Evolutionary conservation across 2,113 vertebrate genomes (phyloP).

Genomic region (Oreocharis arfaki): DNA sequence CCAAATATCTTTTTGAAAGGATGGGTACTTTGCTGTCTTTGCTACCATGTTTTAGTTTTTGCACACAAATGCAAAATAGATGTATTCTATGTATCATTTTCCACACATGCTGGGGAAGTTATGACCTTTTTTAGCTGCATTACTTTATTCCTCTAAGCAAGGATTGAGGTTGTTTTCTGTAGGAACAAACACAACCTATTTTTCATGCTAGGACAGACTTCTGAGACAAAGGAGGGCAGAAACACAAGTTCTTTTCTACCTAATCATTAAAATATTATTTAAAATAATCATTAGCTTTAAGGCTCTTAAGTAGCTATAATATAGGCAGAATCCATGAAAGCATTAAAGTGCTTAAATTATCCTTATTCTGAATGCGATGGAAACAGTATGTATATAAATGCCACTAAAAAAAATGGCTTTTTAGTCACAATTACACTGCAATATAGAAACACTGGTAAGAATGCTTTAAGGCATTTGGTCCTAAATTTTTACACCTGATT

Average conservation of each 20-base stretch:
- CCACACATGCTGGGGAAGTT: background rate
- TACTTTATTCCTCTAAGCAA: background rate
- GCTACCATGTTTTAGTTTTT: background rate
- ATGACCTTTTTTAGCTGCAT: background rate
- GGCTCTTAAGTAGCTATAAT: background rate
- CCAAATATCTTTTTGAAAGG: background rate
- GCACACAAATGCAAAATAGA: background rate
- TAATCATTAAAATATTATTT: background rate
- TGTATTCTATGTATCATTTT: background rate
- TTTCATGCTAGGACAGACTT: background rate
- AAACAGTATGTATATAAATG: background rate
- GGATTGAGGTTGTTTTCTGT: background rate
- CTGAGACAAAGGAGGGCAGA: background rate
- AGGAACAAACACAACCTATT: background rate
- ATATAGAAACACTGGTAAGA: background rate
- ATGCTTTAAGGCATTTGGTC: background rate
- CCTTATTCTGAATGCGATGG: background rate
- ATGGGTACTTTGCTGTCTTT: background rate
- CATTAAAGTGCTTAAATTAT: background rate
- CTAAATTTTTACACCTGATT: background rate
- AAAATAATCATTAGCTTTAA: background rate
- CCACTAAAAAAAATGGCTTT: background rate
- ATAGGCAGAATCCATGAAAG: background rate
- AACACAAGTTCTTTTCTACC: background rate
- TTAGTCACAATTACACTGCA: background rate